Percentiles rank a stretch among this genome's conserved stretches.
These are phyloP conservation scores for Serripes groenlandicus DNA, from an alignment of 2,888 invertebrate species.

Conservation along the genomic window DNA sequence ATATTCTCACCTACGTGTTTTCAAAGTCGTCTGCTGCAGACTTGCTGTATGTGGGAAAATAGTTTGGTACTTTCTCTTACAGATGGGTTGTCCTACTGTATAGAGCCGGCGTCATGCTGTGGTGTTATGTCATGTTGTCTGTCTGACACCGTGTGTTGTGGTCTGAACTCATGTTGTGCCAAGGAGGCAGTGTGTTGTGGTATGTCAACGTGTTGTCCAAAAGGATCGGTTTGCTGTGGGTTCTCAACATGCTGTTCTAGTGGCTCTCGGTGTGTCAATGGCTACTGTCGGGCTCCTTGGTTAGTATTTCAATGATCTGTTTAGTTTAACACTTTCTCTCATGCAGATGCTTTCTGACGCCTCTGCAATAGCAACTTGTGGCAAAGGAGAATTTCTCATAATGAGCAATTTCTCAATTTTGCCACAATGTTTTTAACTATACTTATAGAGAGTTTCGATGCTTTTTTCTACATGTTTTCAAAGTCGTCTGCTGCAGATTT, in stretches of 20 bases:
- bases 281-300: constrained; percentile 26
- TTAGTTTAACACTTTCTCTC: too few relatives aligned
- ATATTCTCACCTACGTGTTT: too few relatives aligned
- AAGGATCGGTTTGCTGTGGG: constrained; percentile 48
- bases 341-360: too few relatives aligned
- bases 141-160: constrained; percentile 40
- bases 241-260: constrained; percentile 39
- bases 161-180: constrained; percentile 47
- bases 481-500: not conserved
- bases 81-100: constrained; percentile 57
- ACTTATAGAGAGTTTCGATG: too few relatives aligned
- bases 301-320: too few relatives aligned
- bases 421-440: not conserved
- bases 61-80: not conserved
- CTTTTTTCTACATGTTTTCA: too few relatives aligned
- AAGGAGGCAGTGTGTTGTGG: constrained; percentile 49
- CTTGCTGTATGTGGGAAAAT: too few relatives aligned
- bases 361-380: too few relatives aligned
- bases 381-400: not conserved
- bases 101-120: constrained; percentile 48
- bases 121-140: constrained; percentile 55
- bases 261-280: constrained; percentile 32
- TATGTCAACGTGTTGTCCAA: constrained; percentile 40
- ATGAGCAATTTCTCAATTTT: not conserved
- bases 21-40: too few relatives aligned